Base-by-base conservation (phyloP, 2,888 invertebrate genomes). In the Nasonia oneida region DNA sequence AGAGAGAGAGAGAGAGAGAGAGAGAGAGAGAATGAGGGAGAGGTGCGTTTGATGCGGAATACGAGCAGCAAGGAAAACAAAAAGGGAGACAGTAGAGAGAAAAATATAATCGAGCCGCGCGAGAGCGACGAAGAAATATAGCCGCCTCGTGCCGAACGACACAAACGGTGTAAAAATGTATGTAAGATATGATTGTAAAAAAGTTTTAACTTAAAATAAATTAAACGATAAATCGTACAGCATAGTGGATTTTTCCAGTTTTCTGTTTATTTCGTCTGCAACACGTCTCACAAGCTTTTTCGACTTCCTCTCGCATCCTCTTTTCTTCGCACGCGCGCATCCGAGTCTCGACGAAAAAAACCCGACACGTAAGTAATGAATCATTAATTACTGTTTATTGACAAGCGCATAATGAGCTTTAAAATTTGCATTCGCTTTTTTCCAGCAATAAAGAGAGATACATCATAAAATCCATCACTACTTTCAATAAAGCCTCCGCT, bases 181-280 rank as follows among this genome's bases (percentile, higher is more conserved):
- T 92, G 93, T 93, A 93, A 93, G 90, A 93, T 93, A 93, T 91
- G 91, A 93, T 93, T 93, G 93, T 93, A 93, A 93, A 93, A 91
- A 93, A 93, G 92, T 93, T 93, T 93, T 93, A 93, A 93, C 92
- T 93, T 93, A 93, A 93, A 93, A 93, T 93, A 93, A 93, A 93
- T 93, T 93, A 93, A 93, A 93, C 91, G 91, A 93, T 93, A 93
- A 92, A 93, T 92, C 90, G 91, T 91, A 91, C 89, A 88, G 76
- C 18, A 79, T 84, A 80, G 42, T 83, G 64, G 29, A 78, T n/a
- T 71, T 1, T 23, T 74, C 67, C 10, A 12, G 70, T 76, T 29
- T 29, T 75, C 70, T 64, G 57, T 83, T 83, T 53, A 73, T 70
- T 76, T 70, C n/a, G 23, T 10, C 23, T n/a, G 8, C 10, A 23